Evolutionary conservation across 2,797 vertebrate genomes (phyloP), one percentile per base, ranked within the genome.

Genomic region (Leptatherina wallacei): DNA sequence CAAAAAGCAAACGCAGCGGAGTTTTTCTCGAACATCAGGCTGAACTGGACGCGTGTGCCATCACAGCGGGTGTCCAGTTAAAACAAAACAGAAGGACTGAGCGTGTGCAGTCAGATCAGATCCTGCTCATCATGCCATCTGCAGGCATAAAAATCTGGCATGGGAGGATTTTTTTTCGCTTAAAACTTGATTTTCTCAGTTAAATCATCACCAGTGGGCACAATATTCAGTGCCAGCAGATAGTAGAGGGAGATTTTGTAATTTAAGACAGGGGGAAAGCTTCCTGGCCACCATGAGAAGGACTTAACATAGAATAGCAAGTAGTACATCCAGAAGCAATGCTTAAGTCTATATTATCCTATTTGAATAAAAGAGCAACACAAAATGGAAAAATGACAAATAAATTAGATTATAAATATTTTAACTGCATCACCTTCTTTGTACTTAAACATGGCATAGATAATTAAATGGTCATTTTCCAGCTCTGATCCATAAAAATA

Each of bases 1-100:
- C 73, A 44, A 83, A 78, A 79, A 82, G 88, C 84, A 62, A 76
- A 86, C 65, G 59, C 38, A 13, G 85, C 83, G 77, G 13, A 80
- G 54, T 71, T 79, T 87, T 64, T 90, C 36, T 72, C 35, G 73
- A 68, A 4, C 77, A 86, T 77, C 64, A 64, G 76, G 75, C 71
- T 1, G 35, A 49, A 47, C 58, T 33, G 79, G 73, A 82, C 59
- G 65, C 52, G 83, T 58, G 63, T 60, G 80, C 65, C 58, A 71
- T 72, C 68, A 40, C 79, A 65, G 81, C 18, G 42, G 83, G 68
- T 29, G 77, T 81, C 80, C 78, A 71, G 75, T 67, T 67, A 11
- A 73, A 71, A 70, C 67, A 33, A 30, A 78, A 54, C 79, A 73
- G 61, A 72, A 49, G 61, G 44, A 66, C 68, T 3, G 54, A 62